Base-by-base conservation (phyloP, 2,888 invertebrate genomes). In the Agrotis ipsilon region DNA sequence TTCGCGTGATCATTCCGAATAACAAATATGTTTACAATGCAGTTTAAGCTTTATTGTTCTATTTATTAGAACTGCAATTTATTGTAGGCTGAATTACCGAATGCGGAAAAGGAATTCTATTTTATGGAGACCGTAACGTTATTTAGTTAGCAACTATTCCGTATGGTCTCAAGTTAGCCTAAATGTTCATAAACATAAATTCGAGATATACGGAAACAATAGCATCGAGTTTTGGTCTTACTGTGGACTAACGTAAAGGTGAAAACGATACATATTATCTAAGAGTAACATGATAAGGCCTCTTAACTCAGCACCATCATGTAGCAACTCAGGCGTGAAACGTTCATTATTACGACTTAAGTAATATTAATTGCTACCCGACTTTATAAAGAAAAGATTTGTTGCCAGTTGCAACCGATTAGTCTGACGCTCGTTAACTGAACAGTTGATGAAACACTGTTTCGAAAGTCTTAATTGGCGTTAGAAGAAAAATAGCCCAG, bases 301-400 rank as follows among this genome's bases (percentile, higher is more conserved):
- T 81, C 73, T 4, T 51, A 57, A 43, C 80, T 78, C 64, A 68
- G 75, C 81, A 43, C 78, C 81, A 69, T 80, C 86, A 80, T 90
- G 90, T 85, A 76, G 90, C 85, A 93, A 93, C 87, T 88, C 86
- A 88, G 75, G 88, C 92, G 90, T 91, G 88, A 92, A 92, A 88
- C 89, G 83, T 88, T 91, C 90, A 92, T 93, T 94, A 92, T 92
- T 92, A 86, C 79, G 75, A 82, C 87, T 92, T 94, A 94, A 94
- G 94, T 93, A 93, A 93, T 94, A 94, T 93, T 94, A 95, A 94
- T 94, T 93, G 90, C 92, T 87, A 91, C 89, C 87, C 86, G 87
- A 86, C 87, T 90, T 87, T 89, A 90, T 91, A 92, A 92, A 93
- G 92, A 91, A 92, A 90, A 92, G 91, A 90, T 90, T 90, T 89